Evolutionary conservation across 2,113 vertebrate species (phyloP).

Genomic region (Scopus umbretta): DNA sequence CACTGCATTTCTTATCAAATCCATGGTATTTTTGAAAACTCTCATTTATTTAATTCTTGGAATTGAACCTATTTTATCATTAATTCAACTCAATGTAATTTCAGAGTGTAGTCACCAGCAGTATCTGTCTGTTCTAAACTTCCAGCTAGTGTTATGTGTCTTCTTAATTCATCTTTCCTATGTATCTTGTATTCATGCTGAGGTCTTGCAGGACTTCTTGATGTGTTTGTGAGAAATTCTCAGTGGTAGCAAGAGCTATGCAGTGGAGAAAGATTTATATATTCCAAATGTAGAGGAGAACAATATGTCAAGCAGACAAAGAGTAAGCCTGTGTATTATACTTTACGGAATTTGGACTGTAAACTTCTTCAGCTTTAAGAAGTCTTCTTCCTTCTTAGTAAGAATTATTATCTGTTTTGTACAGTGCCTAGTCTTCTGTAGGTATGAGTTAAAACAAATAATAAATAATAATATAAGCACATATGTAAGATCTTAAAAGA

Average conservation of each 20-base stretch:
- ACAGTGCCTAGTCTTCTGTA: not conserved
- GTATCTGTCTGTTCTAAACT: not conserved
- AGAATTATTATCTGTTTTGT: not conserved
- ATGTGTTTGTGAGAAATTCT: not conserved
- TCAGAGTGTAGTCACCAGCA: not conserved
- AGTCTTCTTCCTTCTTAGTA: not conserved
- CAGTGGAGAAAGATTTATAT: not conserved
- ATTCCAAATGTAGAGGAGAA: not conserved
- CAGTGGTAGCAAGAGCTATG: not conserved
- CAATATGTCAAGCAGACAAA: not conserved
- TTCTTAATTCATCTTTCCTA: not conserved
- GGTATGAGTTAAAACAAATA: not conserved
- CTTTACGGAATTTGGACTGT: not conserved
- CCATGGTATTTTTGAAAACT: not conserved
- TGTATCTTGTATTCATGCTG: not conserved
- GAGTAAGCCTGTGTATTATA: not conserved
- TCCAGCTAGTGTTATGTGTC: not conserved
- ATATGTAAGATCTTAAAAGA: not conserved
- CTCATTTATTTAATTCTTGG: not conserved
- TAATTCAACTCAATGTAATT: not conserved
- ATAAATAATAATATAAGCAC: not conserved
- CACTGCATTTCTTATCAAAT: not conserved
- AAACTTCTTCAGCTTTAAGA: not conserved
- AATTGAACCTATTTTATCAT: not conserved
- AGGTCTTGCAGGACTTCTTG: not conserved